These are phyloP conservation scores for Blera fallax DNA, from an alignment of 2,888 invertebrate genomes.

Conservation along the genomic window DNA sequence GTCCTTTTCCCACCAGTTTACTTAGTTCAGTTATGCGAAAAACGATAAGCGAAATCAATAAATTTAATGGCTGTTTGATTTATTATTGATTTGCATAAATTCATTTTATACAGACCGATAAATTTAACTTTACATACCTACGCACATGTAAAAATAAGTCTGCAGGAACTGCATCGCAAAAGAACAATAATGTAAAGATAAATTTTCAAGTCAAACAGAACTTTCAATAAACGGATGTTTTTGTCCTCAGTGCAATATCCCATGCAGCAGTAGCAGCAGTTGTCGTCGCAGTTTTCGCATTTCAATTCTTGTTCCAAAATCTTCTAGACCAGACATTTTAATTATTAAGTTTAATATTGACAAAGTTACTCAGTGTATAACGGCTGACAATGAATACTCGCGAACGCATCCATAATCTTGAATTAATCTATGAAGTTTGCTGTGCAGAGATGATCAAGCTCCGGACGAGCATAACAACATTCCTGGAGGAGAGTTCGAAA, in stretches of 20 bases:
- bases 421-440: conserved; percentile 60
- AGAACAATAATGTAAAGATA: neutral
- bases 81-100: no score
- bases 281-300: neutral
- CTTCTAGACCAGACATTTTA: neutral
- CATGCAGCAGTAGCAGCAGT: neutral
- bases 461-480: conserved; percentile 50
- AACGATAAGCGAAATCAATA: no score
- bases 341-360: conserved; percentile 23
- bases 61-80: no score
- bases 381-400: conserved; percentile 54
- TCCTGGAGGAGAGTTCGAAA: conserved; percentile 54
- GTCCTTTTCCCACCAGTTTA: no score
- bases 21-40: no score
- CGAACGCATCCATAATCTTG: conserved; percentile 61
- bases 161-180: neutral
- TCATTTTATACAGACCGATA: no score
- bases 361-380: conserved; percentile 35
- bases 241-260: conserved; percentile 38
- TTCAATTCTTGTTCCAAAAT: conserved; percentile 8
- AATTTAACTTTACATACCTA: no score
- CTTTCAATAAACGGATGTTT: conserved; percentile 41
- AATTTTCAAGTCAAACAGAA: conserved; percentile 25
- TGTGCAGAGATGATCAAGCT: conserved; percentile 65
- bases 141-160: no score